phyloP scores from a whole-genome alignment of 2,888 invertebrate genomes.

The Eucriotettix oculatus region DNA sequence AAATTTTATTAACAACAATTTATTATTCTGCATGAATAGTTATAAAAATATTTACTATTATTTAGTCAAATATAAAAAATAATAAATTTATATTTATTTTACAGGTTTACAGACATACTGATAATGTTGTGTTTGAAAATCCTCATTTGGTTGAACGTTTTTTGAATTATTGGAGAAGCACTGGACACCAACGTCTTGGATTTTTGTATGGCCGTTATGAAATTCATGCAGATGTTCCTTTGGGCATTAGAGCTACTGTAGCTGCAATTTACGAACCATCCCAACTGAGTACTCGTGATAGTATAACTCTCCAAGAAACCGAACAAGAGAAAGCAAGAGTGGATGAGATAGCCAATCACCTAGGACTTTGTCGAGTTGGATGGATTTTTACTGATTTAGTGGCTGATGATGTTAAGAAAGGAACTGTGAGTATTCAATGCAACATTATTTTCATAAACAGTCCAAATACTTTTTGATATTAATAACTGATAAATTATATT shows the following conservation, averaged over 20 bases:
- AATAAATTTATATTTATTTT: slow-evolving; percentile 14
- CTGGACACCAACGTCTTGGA: slow-evolving; percentile 87
- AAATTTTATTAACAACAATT: neutral
- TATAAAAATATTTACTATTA: neutral
- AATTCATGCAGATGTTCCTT: slow-evolving; percentile 76
- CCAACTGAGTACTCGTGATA: slow-evolving; percentile 66
- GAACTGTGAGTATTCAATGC: slow-evolving; percentile 45
- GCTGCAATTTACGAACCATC: slow-evolving; percentile 96
- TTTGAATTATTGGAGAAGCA: slow-evolving; percentile 88
- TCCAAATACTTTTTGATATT: neutral
- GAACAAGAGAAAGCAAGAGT: slow-evolving; percentile 47
- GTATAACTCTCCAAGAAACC: slow-evolving; percentile 50
- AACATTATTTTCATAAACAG: neutral
- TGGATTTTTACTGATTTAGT: slow-evolving; percentile 99
- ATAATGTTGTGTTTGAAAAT: slow-evolving; percentile 94
- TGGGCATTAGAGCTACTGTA: slow-evolving; percentile 78
- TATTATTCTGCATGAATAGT: neutral
- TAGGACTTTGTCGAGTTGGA: slow-evolving; percentile 72
- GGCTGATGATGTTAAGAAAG: slow-evolving; percentile 64
- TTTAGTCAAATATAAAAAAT: neutral
- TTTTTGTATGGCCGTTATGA: slow-evolving; percentile 87
- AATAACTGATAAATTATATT: no score
- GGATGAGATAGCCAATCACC: slow-evolving; percentile 52
- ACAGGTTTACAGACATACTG: slow-evolving; percentile 83
- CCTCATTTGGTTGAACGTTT: slow-evolving; percentile 87